Evolutionary conservation across 1,140 invertebrate species (phyloP).

Genomic region (Sitobion miscanthi): DNA sequence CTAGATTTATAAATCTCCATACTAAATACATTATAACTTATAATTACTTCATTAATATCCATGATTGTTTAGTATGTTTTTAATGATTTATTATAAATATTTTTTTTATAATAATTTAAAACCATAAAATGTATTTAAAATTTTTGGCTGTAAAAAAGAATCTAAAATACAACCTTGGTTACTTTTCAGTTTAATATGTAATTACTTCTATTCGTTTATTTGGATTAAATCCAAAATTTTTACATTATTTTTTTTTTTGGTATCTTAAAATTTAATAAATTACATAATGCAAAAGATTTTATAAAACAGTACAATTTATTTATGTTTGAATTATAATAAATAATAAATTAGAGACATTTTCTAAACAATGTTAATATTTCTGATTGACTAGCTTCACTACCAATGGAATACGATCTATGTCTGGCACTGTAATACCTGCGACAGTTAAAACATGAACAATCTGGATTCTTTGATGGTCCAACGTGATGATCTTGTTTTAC

Average conservation of each 20-base stretch:
- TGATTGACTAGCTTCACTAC: conserved; percentile 25
- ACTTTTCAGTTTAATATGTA: conserved; percentile 28
- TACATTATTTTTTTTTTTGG: background rate
- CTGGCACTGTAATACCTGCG: conserved; percentile 59
- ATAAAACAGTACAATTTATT: conserved; percentile 20
- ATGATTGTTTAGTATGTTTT: background rate
- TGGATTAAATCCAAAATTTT: conserved; percentile 34
- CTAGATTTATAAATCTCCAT: too few species aligned
- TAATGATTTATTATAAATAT: background rate
- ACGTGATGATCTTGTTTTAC: conserved; percentile 76
- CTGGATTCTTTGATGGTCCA: conserved; percentile 77
- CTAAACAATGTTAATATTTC: background rate
- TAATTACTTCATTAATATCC: background rate
- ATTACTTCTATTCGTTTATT: conserved; percentile 8
- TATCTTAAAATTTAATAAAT: conserved; percentile 22
- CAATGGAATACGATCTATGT: conserved; percentile 24
- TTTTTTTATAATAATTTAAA: background rate
- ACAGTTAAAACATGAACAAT: conserved; percentile 76
- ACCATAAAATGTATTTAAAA: background rate
- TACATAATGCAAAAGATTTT: background rate
- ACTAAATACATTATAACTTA: background rate
- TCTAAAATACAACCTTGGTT: conserved; percentile 18
- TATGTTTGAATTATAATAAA: background rate
- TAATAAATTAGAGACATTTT: conserved; percentile 13
- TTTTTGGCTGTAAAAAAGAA: conserved; percentile 9